Conservation (phyloP, 2,797 vertebrate species). For the Sylvilagus floridanus region DNA sequence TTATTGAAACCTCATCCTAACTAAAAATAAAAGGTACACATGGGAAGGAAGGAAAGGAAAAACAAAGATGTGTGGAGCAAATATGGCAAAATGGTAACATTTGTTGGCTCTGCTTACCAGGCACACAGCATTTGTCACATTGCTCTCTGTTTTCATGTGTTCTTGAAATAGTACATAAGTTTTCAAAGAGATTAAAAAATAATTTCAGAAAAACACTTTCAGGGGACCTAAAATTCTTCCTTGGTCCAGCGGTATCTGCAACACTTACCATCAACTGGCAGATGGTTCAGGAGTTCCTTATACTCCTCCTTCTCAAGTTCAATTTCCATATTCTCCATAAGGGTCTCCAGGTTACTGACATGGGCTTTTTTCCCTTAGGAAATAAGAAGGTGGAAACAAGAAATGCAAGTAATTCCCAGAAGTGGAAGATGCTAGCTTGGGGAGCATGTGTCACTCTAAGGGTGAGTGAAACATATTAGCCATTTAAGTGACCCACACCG, state of each 20-base stretch:
- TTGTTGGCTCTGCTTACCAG: neutral
- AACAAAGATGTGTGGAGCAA: neutral
- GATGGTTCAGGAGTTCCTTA: neutral
- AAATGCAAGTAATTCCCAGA: conserved; percentile 31
- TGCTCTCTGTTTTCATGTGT: neutral
- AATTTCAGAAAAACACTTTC: neutral
- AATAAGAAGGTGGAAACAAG: conserved; percentile 7
- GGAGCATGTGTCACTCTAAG: neutral
- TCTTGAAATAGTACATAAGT: conserved; percentile 7
- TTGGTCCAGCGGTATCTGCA: neutral
- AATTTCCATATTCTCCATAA: conserved; percentile 33
- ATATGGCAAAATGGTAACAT: neutral
- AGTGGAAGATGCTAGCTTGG: neutral
- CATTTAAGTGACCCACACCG: neutral
- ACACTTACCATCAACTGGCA: conserved; percentile 60
- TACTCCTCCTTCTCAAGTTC: conserved; percentile 35
- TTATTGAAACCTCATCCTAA: conserved; percentile 33
- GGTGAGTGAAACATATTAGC: neutral
- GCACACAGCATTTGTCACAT: neutral
- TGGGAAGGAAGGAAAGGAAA: neutral
- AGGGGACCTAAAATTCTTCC: neutral
- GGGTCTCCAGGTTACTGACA: neutral
- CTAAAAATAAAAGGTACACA: neutral
- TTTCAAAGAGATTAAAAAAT: conserved; percentile 28
- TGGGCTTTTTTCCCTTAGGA: conserved; percentile 64